Evolutionary conservation across 2,113 vertebrate genomes (phyloP).

Genomic region (Ptilorrhoa leucosticta): DNA sequence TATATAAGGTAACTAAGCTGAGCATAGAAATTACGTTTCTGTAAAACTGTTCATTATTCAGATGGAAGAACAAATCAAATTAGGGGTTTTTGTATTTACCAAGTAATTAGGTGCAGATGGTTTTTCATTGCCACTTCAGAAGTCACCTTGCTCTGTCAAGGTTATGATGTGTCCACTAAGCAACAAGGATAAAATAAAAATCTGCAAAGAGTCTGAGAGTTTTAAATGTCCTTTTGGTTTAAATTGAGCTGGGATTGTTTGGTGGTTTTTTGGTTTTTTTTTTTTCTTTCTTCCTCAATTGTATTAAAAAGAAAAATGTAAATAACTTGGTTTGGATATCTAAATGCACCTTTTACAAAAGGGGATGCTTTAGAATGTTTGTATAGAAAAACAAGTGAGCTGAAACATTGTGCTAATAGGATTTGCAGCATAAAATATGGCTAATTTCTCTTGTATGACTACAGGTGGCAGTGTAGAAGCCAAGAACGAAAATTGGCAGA

Average conservation of each 20-base stretch:
- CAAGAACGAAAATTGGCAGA: slow-evolving; percentile 67
- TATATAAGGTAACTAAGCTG: background rate
- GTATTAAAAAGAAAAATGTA: background rate
- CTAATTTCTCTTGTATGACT: slow-evolving; percentile 72
- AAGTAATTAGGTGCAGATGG: background rate
- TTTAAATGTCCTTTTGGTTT: background rate
- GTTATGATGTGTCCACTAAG: background rate
- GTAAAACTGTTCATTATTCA: background rate
- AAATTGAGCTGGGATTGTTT: background rate
- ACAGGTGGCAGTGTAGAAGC: slow-evolving; percentile 79
- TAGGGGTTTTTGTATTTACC: background rate
- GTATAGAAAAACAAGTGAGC: background rate
- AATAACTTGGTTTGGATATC: background rate
- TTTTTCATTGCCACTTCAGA: background rate
- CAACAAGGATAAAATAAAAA: background rate
- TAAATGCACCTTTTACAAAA: background rate
- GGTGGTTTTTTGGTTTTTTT: accelerated
- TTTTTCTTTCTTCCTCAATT: background rate
- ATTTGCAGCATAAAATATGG: slow-evolving; percentile 33
- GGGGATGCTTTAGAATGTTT: background rate
- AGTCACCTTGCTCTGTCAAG: background rate
- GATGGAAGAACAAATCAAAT: background rate
- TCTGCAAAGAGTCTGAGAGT: background rate
- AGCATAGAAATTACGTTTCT: background rate
- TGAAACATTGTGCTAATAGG: background rate